Base-by-base conservation (phyloP, 1,140 invertebrate species). In the Drosophila azteca region DNA sequence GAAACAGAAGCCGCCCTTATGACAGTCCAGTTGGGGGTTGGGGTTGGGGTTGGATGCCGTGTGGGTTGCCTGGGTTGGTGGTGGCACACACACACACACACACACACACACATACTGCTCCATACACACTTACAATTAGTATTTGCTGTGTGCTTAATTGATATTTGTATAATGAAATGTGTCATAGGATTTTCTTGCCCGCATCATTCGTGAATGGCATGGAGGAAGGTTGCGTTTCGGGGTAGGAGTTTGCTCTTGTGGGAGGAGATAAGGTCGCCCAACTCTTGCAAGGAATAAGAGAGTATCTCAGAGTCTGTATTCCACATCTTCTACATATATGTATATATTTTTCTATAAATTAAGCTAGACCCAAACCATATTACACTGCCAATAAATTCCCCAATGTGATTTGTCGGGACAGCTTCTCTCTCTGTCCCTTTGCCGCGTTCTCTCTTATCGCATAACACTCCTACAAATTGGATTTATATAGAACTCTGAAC, bases 121-220 rank as follows among this genome's bases (percentile, higher is more conserved):
- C 52, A 55, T 45, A 31, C 66, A 71, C 80, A 72, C 76, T 71
- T 58, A 72, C 70, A 81, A 77, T 87, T 87, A 62, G 82, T 85
- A 65, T 87, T 82, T 85, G 83, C 79, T 72, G 60, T 79, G 75
- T 70, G 75, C 82, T 87, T 87, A 85, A 85, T 85, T 85, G 81
- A 82, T 85, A 85, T 85, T 85, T 85, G 82, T 87, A 82, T 87
- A 85, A 85, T 87, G 82, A 85, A 85, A 85, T 85, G 81, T 84
- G 78, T 78, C 73, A 85, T 73, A 75, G 82, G 74, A 70, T 77
- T 84, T 74, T 64, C 81, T 69, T 50, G 77, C 81, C 81, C 81
- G 81, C 81, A 84, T 84, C 67, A 85, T 70, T 43, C 35, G 13
- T 44, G 46, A 66, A 41, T 66, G 57, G 46, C 41, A 45, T 20